phyloP scores from a whole-genome alignment of 2,113 vertebrate species.

The Tursiops truncatus region DNA sequence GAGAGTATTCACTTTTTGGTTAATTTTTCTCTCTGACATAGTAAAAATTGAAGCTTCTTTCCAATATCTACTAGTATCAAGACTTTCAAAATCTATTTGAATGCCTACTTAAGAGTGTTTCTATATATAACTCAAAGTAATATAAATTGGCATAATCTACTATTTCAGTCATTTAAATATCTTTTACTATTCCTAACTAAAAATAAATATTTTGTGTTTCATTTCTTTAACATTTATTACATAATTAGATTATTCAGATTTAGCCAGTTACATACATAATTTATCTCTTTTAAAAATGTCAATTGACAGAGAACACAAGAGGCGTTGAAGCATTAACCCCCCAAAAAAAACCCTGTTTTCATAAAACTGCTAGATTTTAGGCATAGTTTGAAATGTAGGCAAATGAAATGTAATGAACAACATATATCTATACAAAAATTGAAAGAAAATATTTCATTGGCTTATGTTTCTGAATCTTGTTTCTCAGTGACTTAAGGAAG shows the following conservation, averaged over 20 bases:
- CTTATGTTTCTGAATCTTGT: neutral
- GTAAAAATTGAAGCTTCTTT: neutral
- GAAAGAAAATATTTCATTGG: neutral
- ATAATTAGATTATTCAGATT: neutral
- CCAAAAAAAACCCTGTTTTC: neutral
- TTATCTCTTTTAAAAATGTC: neutral
- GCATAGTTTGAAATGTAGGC: neutral
- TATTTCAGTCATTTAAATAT: neutral
- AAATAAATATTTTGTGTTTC: neutral
- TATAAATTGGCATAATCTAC: neutral
- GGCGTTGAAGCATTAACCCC: neutral
- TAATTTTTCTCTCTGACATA: neutral
- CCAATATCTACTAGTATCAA: neutral
- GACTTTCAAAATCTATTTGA: neutral
- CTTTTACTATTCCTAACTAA: neutral
- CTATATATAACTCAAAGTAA: neutral
- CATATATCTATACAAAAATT: neutral
- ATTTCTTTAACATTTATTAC: neutral
- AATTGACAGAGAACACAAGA: neutral
- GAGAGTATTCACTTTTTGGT: neutral
- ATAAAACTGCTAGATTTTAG: neutral
- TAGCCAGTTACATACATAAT: neutral
- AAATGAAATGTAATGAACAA: neutral
- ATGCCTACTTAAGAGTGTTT: neutral
- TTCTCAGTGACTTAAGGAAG: neutral